phyloP scores from a whole-genome alignment of 2,113 vertebrate genomes.

The Nerophis lumbriciformis region DNA sequence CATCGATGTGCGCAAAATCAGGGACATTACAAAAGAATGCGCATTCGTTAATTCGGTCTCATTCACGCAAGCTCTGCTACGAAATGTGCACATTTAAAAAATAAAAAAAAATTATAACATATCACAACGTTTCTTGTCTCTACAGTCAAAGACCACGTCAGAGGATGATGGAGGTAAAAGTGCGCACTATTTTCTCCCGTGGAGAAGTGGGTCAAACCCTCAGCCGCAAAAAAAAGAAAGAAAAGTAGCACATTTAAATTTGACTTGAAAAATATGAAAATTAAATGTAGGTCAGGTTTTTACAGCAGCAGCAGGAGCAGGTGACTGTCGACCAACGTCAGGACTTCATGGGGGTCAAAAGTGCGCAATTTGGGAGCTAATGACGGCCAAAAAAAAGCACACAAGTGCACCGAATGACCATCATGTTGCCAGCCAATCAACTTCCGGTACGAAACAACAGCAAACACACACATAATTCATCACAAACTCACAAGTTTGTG shows the following conservation, averaged over 20 bases:
- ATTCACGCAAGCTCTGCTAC: background rate
- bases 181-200: conserved; percentile 43
- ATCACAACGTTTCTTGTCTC: too few relatives aligned
- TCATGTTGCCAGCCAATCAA: conserved; percentile 41
- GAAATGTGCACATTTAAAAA: too few relatives aligned
- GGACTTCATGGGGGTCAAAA: conserved; percentile 39
- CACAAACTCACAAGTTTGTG: conserved; percentile 24
- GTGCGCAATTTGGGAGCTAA: conserved; percentile 57
- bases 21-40: conserved; percentile 6
- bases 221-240: conserved; percentile 5
- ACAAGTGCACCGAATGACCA: conserved; percentile 25
- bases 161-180: conserved; percentile 8
- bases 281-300: conserved; percentile 47
- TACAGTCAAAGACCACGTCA: too few relatives aligned
- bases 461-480: background rate
- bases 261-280: background rate
- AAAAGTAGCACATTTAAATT: too few relatives aligned
- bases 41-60: conserved; percentile 25
- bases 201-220: conserved; percentile 67
- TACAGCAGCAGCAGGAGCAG: conserved; percentile 17
- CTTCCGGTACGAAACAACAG: conserved; percentile 51
- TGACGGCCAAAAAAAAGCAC: conserved; percentile 39
- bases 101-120: too few relatives aligned
- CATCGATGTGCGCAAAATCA: conserved; percentile 45
- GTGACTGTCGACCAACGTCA: conserved; percentile 40